These are phyloP conservation scores for Ectemnius lituratus DNA, from an alignment of 2,888 invertebrate species.

Conservation along the genomic window DNA sequence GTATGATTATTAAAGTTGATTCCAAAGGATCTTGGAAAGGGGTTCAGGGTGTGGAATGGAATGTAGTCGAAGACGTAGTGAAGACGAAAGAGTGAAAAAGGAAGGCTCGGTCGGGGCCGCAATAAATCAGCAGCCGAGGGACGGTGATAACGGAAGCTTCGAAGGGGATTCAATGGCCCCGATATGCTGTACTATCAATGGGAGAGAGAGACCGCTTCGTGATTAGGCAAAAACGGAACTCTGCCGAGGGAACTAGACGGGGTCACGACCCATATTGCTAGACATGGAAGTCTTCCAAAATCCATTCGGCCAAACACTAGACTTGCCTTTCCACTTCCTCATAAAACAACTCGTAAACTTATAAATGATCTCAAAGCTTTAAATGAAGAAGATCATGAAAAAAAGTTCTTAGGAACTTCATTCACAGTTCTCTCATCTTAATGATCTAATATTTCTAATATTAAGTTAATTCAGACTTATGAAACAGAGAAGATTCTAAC, in stretches of 20 bases:
- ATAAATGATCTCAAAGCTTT: too few species aligned
- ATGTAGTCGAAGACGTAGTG: too few species aligned
- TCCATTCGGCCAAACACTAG: not conserved
- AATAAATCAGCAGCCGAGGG: slow-evolving; percentile 51
- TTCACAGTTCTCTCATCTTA: too few species aligned
- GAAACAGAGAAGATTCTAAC: too few species aligned
- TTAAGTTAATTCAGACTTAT: too few species aligned
- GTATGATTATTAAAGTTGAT: too few species aligned
- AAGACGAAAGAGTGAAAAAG: slow-evolving; percentile 33
- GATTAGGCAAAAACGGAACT: slow-evolving; percentile 67
- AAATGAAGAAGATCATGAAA: too few species aligned
- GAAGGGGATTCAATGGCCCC: slow-evolving; percentile 60
- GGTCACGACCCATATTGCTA: slow-evolving; percentile 58
- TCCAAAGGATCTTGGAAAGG: too few species aligned
- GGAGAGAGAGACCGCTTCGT: slow-evolving; percentile 38
- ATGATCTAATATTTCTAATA: too few species aligned
- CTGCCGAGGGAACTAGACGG: slow-evolving; percentile 54
- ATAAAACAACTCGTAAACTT: too few species aligned
- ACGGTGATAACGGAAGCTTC: slow-evolving; percentile 54
- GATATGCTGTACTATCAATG: slow-evolving; percentile 46
- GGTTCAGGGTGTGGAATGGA: too few species aligned
- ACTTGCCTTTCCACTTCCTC: slow-evolving; percentile 18
- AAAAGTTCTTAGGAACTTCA: too few species aligned
- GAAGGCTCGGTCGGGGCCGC: slow-evolving; percentile 23
- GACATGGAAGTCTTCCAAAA: slow-evolving; percentile 20